phyloP scores from a whole-genome alignment of 2,797 vertebrate species.

The Otus scops region DNA sequence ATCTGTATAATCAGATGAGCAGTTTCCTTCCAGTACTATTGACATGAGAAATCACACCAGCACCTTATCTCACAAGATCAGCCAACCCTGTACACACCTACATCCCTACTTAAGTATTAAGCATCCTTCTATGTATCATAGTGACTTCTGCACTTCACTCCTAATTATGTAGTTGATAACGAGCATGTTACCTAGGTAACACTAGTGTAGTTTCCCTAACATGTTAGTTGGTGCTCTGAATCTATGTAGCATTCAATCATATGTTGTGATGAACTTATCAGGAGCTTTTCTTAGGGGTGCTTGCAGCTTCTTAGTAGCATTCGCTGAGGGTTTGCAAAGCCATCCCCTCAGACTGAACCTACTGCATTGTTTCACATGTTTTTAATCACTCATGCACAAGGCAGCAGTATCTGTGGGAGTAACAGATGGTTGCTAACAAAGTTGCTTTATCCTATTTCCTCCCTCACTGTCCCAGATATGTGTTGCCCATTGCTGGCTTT shows the following conservation, averaged over 20 bases:
- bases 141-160: background rate
- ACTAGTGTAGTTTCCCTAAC: background rate
- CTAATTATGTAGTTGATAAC: background rate
- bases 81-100: background rate
- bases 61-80: background rate
- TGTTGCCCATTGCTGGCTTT: background rate
- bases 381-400: background rate
- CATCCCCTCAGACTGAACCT: background rate
- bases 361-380: background rate
- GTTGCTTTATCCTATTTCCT: background rate
- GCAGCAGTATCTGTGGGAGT: background rate
- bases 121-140: background rate
- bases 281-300: background rate
- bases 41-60: background rate
- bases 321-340: background rate
- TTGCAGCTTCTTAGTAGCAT: background rate
- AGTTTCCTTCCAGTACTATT: conserved; percentile 21
- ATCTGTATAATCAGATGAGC: conserved; percentile 9
- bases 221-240: background rate
- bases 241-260: background rate
- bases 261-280: background rate
- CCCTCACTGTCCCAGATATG: background rate
- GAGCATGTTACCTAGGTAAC: rapidly evolving
- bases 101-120: background rate
- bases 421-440: conserved; percentile 24